phyloP scores from a whole-genome alignment of 2,888 invertebrate species.

The Chorisops tibialis region DNA sequence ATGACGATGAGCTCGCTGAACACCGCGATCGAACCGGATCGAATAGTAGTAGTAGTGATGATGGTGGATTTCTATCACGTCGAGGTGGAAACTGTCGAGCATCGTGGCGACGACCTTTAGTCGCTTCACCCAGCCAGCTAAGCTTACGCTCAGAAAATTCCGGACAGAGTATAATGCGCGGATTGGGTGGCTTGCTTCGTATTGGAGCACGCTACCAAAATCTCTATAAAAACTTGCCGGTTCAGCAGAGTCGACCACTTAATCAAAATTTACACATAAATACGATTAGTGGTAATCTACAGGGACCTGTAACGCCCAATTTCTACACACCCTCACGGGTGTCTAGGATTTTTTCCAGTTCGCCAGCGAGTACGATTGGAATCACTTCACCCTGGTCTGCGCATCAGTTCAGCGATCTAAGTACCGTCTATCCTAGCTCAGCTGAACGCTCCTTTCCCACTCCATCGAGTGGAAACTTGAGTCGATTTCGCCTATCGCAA shows the following conservation, averaged over 20 bases:
- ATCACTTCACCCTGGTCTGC: conserved; percentile 67
- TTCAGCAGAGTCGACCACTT: conserved; percentile 47
- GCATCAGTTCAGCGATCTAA: conserved; percentile 76
- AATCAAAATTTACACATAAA: conserved; percentile 46
- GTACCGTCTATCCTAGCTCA: conserved; percentile 79
- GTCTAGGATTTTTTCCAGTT: conserved; percentile 62
- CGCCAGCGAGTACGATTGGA: conserved; percentile 60
- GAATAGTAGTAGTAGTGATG: conserved; percentile 67
- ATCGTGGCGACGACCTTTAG: conserved; percentile 63
- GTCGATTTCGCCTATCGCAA: conserved; percentile 61
- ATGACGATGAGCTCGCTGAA: conserved; percentile 37
- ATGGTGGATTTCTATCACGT: conserved; percentile 77
- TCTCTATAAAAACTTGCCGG: conserved; percentile 40
- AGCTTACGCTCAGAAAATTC: conserved; percentile 67
- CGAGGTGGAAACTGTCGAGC: conserved; percentile 57
- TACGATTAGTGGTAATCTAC: conserved; percentile 43
- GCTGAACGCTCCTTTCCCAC: conserved; percentile 76
- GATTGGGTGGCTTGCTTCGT: conserved; percentile 45
- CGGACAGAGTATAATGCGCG: conserved; percentile 56
- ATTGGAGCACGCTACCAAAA: conserved; percentile 47
- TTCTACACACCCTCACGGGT: conserved; percentile 51
- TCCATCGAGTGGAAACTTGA: conserved; percentile 60
- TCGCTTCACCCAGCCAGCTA: conserved; percentile 64
- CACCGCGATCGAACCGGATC: conserved; percentile 58
- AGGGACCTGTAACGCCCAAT: conserved; percentile 40